Evolutionary conservation across 1,140 invertebrate genomes (phyloP).

Genomic region (Dermatophagoides farinae): DNA sequence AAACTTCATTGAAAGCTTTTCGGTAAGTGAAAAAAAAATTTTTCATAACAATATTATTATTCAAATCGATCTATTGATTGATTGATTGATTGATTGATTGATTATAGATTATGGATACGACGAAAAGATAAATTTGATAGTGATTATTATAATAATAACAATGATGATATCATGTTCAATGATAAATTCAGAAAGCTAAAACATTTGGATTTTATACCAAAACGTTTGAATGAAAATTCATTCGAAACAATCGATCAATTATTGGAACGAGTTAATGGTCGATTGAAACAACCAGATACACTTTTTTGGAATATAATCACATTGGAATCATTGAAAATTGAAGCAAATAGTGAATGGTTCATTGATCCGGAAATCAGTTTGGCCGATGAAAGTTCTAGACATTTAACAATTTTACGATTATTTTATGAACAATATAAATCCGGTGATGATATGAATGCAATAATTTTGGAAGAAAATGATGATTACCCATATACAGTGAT

Average conservation of each 20-base stretch:
- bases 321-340: conserved; percentile 10
- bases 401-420: conserved; percentile 8
- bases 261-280: conserved; percentile 1
- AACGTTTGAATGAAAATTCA: not conserved
- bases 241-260: conserved; percentile 13
- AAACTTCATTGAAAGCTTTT: conserved; percentile 6
- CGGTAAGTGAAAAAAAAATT: not conserved
- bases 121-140: not conserved
- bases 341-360: conserved; percentile 11
- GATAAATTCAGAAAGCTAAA: not conserved
- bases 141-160: too few relatives aligned
- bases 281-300: not conserved
- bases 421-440: conserved; percentile 6
- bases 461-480: not conserved
- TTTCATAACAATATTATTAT: not conserved
- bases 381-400: conserved; percentile 2
- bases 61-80: not conserved
- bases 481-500: not conserved
- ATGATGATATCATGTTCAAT: not conserved
- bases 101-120: conserved; percentile 1
- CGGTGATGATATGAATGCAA: not conserved
- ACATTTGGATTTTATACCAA: conserved; percentile 10
- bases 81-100: not conserved
- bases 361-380: conserved; percentile 10
- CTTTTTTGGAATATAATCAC: not conserved